phyloP scores from a whole-genome alignment of 1,140 invertebrate species.

The Hyphantria cunea region DNA sequence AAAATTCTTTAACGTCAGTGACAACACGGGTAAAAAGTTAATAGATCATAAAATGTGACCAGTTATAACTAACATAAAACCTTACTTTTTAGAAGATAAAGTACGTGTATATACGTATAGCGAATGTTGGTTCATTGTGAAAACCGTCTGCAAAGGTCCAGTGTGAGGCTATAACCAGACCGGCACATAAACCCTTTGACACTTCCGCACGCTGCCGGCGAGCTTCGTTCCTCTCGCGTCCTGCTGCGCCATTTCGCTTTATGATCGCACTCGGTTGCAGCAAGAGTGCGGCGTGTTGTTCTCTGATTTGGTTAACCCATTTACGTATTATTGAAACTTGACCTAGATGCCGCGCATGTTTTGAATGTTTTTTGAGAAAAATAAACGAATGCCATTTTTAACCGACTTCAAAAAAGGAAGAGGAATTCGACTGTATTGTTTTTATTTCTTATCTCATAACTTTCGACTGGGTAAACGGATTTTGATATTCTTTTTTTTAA shows the following conservation, averaged over 20 bases:
- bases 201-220: constrained; percentile 1
- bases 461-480: too few relatives aligned
- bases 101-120: too few relatives aligned
- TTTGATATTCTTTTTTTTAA: too few relatives aligned
- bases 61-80: too few relatives aligned
- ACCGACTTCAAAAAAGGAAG: too few relatives aligned
- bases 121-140: neutral
- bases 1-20: too few relatives aligned
- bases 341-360: constrained; percentile 1
- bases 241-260: constrained; percentile 14
- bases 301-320: constrained; percentile 26
- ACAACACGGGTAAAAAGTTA: too few relatives aligned
- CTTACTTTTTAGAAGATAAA: too few relatives aligned
- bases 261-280: constrained; percentile 24
- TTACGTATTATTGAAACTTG: constrained; percentile 22
- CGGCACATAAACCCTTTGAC: constrained; percentile 25
- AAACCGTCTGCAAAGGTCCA: constrained; percentile 9
- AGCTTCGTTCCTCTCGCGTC: constrained; percentile 5
- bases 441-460: too few relatives aligned
- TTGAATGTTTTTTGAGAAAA: neutral
- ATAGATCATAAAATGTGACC: too few relatives aligned
- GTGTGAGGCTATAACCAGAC: constrained; percentile 19
- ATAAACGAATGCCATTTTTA: neutral
- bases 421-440: too few relatives aligned
- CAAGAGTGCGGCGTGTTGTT: constrained; percentile 19